Evolutionary conservation across 2,113 vertebrate species (phyloP), one percentile per base, ranked within the genome.

Genomic region (Romanogobio albipinnatus): DNA sequence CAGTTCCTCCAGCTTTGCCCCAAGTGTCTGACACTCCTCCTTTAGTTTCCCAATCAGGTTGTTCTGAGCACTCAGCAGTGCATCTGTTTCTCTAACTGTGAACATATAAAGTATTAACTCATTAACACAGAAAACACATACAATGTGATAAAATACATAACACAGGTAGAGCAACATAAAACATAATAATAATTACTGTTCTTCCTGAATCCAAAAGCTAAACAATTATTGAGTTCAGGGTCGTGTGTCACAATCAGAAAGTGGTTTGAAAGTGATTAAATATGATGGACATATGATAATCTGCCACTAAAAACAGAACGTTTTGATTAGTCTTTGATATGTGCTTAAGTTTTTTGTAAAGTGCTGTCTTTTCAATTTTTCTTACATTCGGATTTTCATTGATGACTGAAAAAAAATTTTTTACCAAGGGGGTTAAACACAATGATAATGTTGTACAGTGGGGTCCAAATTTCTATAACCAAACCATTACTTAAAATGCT

Each of bases 31-130:
- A 92, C 95, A 97, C 87, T 97, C 96, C 76, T 97, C 95, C 90
- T 95, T 98, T 90, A 98, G 90, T 91, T 96, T 97, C 90, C 91
- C 90, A 90, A 98, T 94, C 84, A 98, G 93, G 84, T 92, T 90
- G 89, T 97, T 97, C 93, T 99, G 97, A 90, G 96, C 96, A 81
- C 92, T 94, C 92, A 98, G 91, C 87, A 98, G 91, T 29, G 75
- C 92, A 53, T 96, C 96, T 88, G 95, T 86, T 88, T 99, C 97
- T 83, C 87, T 94, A 85, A 94, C 98, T 99, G 94, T 84, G 93
- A 95, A 86, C 80, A 78, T 49, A 79, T 33, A 73, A 87, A 43
- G 22, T 36, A 90, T 87, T 83, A 82, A 70, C 84, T 86, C 76
- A 71, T 59, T 29, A 78, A 84, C 19, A 84, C 26, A 71, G 59